A percentile compares a stretch with the other conserved stretches of the same genome.
Conservation (phyloP, 2,113 vertebrate genomes). For the Zosterops japonicus region DNA sequence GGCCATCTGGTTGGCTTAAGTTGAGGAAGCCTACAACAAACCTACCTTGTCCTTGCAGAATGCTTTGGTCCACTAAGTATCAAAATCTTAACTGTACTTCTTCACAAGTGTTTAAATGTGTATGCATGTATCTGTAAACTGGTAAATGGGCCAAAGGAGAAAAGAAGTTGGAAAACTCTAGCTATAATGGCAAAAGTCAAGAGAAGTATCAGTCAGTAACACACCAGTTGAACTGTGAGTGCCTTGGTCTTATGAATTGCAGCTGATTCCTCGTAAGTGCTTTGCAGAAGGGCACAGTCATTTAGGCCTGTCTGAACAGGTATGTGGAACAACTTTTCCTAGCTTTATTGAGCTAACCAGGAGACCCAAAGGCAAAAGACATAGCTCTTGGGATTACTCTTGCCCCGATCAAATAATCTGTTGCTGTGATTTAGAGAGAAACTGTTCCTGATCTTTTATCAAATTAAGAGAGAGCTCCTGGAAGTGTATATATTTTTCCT, state of each 20-base stretch:
- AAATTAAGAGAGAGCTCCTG: neutral
- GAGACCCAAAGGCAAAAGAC: neutral
- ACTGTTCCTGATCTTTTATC: neutral
- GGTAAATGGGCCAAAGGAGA: neutral
- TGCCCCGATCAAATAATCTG: neutral
- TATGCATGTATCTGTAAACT: neutral
- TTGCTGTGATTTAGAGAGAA: neutral
- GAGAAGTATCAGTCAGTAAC: neutral
- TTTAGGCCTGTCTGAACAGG: neutral
- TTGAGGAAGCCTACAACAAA: neutral
- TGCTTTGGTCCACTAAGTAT: neutral
- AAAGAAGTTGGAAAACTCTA: neutral
- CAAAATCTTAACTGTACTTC: neutral
- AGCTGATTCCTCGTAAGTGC: neutral
- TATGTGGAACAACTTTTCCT: neutral
- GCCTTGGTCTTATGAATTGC: neutral
- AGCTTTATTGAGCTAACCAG: neutral
- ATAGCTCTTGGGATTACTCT: neutral
- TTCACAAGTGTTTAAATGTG: neutral
- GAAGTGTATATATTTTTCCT: neutral
- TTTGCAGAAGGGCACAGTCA: neutral
- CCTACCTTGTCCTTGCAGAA: neutral
- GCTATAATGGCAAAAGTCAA: neutral
- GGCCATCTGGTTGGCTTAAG: neutral
- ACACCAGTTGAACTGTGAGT: accelerated